Base-by-base conservation (phyloP, 2,797 vertebrate genomes). In the Tiaroga cobitis region DNA sequence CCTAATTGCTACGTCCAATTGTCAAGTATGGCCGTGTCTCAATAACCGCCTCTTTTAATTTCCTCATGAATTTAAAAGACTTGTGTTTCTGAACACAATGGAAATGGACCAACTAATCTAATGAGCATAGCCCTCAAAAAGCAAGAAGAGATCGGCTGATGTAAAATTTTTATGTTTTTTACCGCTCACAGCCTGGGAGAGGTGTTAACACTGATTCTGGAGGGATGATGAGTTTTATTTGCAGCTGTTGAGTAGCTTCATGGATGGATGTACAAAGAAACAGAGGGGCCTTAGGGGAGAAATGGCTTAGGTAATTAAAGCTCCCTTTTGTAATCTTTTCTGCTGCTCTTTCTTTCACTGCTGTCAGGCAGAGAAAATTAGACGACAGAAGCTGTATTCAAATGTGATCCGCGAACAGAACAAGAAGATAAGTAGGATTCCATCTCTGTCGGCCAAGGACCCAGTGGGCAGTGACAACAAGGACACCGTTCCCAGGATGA, bases 311-410 rank as follows among this genome's bases (percentile, higher is more conserved):
- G 94, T 95, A 95, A 95, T 95, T 94, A 95, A 94, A 92, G 68
- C 92, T 88, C 91, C 89, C 90, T 92, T 93, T 94, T 91, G 91
- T 94, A 92, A 92, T 93, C 90, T 85, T 37, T 37, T 6, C 37
- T 91, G 89, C 87, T 84, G 90, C 85, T 89, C 85, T 93, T 84
- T 91, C 87, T 91, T 87, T 83, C 89, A 87, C 90, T 88, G 85
- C 89, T 86, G 91, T 85, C 94, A 98, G 96, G 96, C 94, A 90
- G 95, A 97, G 93, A 98, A 97, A 92, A 90, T 97, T 84, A 95
- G 92, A 88, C 94, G 93, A 87, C 96, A 96, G 85, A 98, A 94
- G 92, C 95, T 97, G 92, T 98, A 98, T 89, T 96, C 97, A 92
- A 94, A 94, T 89, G 93, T 95, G 85, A 93, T 98, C 88, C 95